Evolutionary conservation across 1,140 invertebrate genomes (phyloP), one percentile per base, ranked within the genome.

Genomic region (Drosophila burlai): DNA sequence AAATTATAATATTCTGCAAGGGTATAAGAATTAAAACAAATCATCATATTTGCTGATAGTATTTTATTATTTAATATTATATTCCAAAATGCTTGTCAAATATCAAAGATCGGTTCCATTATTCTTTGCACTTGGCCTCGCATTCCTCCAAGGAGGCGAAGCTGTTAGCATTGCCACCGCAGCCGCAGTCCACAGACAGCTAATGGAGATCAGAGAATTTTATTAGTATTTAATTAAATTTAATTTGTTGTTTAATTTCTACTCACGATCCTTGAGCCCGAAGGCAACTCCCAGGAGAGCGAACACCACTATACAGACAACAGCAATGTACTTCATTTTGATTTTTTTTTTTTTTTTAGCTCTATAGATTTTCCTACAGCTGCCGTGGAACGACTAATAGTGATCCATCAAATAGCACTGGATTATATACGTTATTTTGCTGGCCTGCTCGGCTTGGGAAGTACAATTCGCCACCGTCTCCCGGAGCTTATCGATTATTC

Each of bases 121-220:
- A 89, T 46, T 89, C 55, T 55, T 73, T 69, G 79, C 90, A 92
- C 54, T 62, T 77, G 4, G 62, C 34, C 29, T 91, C 86, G 26
- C 85, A 90, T 0, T 9, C 5, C 6, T 46, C 40, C 34, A 68
- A 16, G 3, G 21, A 4, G 0, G 0, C 10, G 92, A 98, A 99
- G 74, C 96, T 95, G 93, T 99, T 98, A 34, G 95, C 95, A 91
- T 99, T 99, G 46, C 98, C 98, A 49, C 97, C 95, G 92, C 97
- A 98, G 2, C 97, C 97, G 10, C 16, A 58, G 49, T 8, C 50
- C 75, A 47, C 85, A 89, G 18, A 57, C 16, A 4, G 55, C 84
- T 89, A 31, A 24, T 8, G 10, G 47, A 31, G 4, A 31, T 50
- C 8, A 9, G 13, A 10, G 2, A 36, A 15, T 38, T 21, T 15